These are phyloP conservation scores for Biston betularia DNA, from an alignment of 2,888 invertebrate species.

Conservation along the genomic window DNA sequence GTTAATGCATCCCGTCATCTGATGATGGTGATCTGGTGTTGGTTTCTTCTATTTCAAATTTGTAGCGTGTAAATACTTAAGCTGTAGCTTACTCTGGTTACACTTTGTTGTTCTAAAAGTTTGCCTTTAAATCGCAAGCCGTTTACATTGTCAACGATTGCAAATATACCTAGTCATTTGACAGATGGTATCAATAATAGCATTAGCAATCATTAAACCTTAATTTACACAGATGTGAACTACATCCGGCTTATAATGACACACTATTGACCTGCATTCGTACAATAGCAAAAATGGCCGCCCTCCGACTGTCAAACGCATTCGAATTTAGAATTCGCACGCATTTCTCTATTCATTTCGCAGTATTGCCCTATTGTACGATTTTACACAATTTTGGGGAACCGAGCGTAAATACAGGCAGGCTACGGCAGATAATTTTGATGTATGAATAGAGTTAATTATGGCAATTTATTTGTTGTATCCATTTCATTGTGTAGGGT, in stretches of 20 bases:
- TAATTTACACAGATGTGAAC: constrained; percentile 47
- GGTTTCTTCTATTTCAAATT: too few species aligned
- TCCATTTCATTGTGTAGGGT: constrained; percentile 72
- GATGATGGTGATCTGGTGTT: too few species aligned
- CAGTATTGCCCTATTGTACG: constrained; percentile 57
- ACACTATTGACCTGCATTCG: constrained; percentile 62
- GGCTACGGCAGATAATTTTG: constrained; percentile 73
- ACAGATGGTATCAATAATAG: constrained; percentile 43
- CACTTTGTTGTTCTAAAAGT: not conserved
- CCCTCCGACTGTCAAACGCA: constrained; percentile 71
- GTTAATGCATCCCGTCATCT: too few species aligned
- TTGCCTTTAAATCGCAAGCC: not conserved
- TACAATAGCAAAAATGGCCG: constrained; percentile 68
- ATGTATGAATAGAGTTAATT: constrained; percentile 81
- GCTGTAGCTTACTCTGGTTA: not conserved
- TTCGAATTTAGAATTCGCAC: constrained; percentile 63
- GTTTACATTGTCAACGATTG: constrained; percentile 2
- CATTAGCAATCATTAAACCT: constrained; percentile 42
- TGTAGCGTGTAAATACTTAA: too few species aligned
- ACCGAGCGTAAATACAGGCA: constrained; percentile 60
- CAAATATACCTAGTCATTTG: constrained; percentile 19
- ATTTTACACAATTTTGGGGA: constrained; percentile 60
- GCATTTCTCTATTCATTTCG: constrained; percentile 58
- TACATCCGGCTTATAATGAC: constrained; percentile 46
- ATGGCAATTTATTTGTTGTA: constrained; percentile 81